phyloP scores from a whole-genome alignment of 2,888 invertebrate genomes.

The Lepidonotus clava region DNA sequence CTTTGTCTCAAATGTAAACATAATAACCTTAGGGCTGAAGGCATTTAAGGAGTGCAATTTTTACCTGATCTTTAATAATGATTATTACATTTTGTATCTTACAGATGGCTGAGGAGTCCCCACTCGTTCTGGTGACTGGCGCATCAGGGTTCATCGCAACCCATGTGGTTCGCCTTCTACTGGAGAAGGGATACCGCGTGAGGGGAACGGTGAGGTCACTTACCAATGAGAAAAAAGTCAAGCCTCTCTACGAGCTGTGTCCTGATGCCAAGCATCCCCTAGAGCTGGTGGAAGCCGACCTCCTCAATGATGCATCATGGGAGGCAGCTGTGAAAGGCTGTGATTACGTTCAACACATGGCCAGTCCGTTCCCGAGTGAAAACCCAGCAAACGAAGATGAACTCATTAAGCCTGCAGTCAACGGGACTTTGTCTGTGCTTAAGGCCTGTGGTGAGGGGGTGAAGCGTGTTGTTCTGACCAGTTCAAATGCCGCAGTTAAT shows the following conservation, averaged over 20 bases:
- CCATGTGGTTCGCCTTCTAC: slow-evolving; percentile 81
- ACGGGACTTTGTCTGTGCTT: slow-evolving; percentile 81
- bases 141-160: slow-evolving; percentile 82
- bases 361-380: slow-evolving; percentile 80
- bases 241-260: slow-evolving; percentile 75
- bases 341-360: slow-evolving; percentile 81
- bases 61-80: too few species aligned
- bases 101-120: background rate
- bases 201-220: slow-evolving; percentile 49
- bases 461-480: slow-evolving; percentile 82
- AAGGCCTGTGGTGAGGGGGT: slow-evolving; percentile 81
- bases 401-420: slow-evolving; percentile 81
- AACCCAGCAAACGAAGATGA: slow-evolving; percentile 79
- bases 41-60: too few species aligned
- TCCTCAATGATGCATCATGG: slow-evolving; percentile 79
- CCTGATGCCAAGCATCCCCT: slow-evolving; percentile 80
- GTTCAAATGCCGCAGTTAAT: slow-evolving; percentile 81
- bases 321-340: slow-evolving; percentile 79
- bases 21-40: too few species aligned
- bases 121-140: slow-evolving; percentile 82
- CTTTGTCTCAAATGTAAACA: too few species aligned
- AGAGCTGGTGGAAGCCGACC: slow-evolving; percentile 82
- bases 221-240: slow-evolving; percentile 66
- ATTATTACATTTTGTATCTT: too few species aligned
- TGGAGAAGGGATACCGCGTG: slow-evolving; percentile 69